These are phyloP conservation scores for Todus mexicanus DNA, from an alignment of 2,797 vertebrate species.

Conservation along the genomic window DNA sequence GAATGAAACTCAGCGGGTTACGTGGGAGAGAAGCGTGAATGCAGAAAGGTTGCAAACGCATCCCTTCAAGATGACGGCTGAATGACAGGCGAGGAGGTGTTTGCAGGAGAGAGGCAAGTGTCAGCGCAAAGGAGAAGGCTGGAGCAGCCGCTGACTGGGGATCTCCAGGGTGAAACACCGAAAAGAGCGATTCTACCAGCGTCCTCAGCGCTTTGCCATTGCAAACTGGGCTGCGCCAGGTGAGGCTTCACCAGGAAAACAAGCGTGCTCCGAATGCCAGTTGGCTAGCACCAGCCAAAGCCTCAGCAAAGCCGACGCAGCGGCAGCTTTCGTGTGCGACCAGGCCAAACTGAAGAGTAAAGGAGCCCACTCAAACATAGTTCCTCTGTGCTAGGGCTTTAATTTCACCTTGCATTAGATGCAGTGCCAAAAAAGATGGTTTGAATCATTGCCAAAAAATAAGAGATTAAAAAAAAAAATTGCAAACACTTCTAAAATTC, in stretches of 20 bases:
- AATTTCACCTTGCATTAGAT: neutral
- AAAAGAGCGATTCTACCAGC: neutral
- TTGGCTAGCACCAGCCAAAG: neutral
- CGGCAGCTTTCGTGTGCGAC: neutral
- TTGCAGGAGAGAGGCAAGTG: neutral
- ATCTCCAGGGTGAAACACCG: neutral
- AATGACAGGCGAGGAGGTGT: neutral
- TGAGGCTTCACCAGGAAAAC: neutral
- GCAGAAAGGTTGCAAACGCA: conserved; percentile 57
- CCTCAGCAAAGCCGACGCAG: neutral
- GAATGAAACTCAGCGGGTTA: conserved; percentile 69
- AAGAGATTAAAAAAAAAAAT: neutral
- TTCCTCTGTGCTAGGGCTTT: neutral
- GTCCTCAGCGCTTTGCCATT: neutral
- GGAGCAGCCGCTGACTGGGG: neutral
- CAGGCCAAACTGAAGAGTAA: neutral
- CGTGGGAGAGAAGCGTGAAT: conserved; percentile 67
- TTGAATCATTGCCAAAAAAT: neutral
- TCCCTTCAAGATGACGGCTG: conserved; percentile 27
- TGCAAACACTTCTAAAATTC: neutral
- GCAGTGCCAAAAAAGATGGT: neutral
- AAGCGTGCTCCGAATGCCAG: neutral
- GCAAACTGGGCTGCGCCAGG: neutral
- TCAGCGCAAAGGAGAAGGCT: neutral
- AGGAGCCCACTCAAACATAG: neutral